These are phyloP conservation scores for Neoniphon sammara DNA, from an alignment of 2,797 vertebrate genomes.

Conservation along the genomic window DNA sequence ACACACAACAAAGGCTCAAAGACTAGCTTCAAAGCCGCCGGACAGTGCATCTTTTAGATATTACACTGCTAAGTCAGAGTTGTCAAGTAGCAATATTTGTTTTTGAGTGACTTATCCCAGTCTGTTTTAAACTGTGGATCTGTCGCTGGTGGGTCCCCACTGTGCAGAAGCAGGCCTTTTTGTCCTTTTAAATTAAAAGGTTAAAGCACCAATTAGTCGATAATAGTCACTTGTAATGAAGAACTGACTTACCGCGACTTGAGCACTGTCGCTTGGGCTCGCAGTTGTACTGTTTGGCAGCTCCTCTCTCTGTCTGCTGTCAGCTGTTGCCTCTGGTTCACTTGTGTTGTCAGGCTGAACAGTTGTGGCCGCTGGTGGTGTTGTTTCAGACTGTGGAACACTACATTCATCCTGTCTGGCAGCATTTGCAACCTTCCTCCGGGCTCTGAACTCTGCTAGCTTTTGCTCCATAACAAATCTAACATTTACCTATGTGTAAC, in stretches of 20 bases:
- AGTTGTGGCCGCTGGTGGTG: neutral
- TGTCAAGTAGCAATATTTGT: neutral
- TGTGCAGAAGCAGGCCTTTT: too few relatives aligned
- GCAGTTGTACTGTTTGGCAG: neutral
- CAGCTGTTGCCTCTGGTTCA: conserved; percentile 9
- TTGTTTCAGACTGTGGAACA: neutral
- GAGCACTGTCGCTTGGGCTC: neutral
- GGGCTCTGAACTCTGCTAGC: conserved; percentile 82
- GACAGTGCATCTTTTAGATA: neutral
- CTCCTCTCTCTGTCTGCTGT: neutral
- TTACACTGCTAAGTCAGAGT: neutral
- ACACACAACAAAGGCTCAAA: neutral
- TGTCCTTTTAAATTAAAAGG: too few relatives aligned
- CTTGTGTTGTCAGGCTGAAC: neutral
- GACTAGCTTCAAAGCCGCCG: neutral
- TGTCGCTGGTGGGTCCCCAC: neutral
- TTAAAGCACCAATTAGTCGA: too few relatives aligned
- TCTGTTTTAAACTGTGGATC: too few relatives aligned
- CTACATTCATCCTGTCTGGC: neutral
- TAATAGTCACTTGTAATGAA: too few relatives aligned
- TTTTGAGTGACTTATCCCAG: too few relatives aligned
- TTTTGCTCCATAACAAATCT: conserved; percentile 79
- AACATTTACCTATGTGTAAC: neutral
- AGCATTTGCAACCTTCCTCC: conserved; percentile 65
- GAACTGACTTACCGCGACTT: conserved; percentile 35